Base-by-base conservation (phyloP, 2,888 invertebrate genomes). In the Eurytoma californica region DNA sequence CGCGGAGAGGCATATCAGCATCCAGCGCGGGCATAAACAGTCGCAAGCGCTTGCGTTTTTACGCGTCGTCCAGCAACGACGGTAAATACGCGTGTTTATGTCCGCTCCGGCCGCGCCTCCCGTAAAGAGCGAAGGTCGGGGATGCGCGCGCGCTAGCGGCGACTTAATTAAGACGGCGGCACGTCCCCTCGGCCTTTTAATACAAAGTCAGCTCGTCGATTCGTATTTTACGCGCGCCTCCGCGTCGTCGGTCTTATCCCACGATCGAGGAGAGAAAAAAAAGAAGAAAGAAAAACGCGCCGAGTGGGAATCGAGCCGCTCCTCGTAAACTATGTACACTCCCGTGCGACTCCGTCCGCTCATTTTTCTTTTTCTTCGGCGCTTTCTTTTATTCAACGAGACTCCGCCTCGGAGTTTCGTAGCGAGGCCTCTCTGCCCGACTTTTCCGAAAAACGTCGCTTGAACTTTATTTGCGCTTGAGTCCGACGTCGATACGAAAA, bases 21-120 rank as follows among this genome's bases (percentile, higher is more conserved):
- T 16, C 63, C 30, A 9, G 61, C 61, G 16, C 9, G 61, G n/a
- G 47, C 47, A 63, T 63, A 63, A 63, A 63, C 47, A 47, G 63
- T 7, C n/a, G 0, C 49, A 16, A 53, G 28, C 24, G 51, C 24
- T 16, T 16, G 24, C 49, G 66, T 78, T 78, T 77, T 78, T 78
- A 78, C 77, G 49, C 68, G n/a, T 55, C n/a, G 63, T 39, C 58
- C 7, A 5, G 39, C 63, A 39, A 63, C 72, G 60, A 61, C 78
- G 73, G 78, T 78, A 78, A 78, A 78, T 63, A 78, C 78, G 66
- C 73, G 63, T 78, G 68, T 78, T 78, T 78, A 78, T 78, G 77
- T 78, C 60, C 14, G 24, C 60, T 14, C 20, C 28, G 24, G 51
- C 58, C n/a, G 28, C 63, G 28, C 47, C 63, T 74, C 49, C 66